Conservation (phyloP, 1,140 invertebrate genomes). For the Stegodyphus dumicola region DNA sequence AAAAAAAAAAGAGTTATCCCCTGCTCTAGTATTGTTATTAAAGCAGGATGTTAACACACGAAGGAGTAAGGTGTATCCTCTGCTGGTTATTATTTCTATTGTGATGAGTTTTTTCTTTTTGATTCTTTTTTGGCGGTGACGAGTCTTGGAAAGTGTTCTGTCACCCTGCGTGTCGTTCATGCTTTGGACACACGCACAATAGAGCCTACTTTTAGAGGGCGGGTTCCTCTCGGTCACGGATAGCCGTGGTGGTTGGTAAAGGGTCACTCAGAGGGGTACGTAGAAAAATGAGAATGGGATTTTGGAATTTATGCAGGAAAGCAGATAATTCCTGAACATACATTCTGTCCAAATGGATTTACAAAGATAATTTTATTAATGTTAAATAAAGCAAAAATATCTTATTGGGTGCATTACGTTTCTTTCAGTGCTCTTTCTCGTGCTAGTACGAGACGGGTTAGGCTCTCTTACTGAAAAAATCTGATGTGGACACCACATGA, state of each 20-base stretch:
- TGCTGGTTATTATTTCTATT: constrained; percentile 23
- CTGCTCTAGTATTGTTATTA: constrained; percentile 13
- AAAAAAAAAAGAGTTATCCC: neutral
- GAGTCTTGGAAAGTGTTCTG: constrained; percentile 24
- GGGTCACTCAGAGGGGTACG: constrained; percentile 26
- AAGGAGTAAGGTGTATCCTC: neutral
- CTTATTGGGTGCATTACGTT: neutral
- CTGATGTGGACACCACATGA: no score
- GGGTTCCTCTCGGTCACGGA: constrained; percentile 21
- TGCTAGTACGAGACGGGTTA: no score
- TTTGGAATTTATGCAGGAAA: no score
- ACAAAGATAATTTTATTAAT: neutral
- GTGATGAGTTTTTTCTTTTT: constrained; percentile 12
- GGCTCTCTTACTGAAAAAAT: neutral
- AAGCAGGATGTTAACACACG: constrained; percentile 30
- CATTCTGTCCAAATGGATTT: neutral
- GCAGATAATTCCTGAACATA: neutral
- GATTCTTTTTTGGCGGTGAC: neutral
- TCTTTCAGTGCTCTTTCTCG: neutral
- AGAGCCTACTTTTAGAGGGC: constrained; percentile 12
- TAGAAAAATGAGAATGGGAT: neutral
- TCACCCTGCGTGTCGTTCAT: constrained; percentile 40
- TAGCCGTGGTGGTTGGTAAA: neutral
- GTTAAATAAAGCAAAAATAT: neutral
- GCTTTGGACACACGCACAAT: constrained; percentile 32